Evolutionary conservation across 2,888 invertebrate genomes (phyloP).

Genomic region (Anthophora plumipes): DNA sequence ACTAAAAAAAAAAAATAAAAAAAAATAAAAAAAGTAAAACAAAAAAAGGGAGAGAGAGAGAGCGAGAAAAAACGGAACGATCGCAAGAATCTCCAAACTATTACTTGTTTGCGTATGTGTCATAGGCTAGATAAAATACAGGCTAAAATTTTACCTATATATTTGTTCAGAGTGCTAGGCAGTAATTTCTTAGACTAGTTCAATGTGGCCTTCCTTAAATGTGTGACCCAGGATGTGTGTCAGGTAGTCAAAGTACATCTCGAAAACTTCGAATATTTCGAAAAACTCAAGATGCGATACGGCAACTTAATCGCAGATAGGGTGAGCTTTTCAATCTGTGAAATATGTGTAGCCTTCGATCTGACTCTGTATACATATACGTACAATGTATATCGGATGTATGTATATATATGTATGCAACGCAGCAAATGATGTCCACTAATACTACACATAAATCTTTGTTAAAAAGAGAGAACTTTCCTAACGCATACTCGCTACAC

Average conservation of each 20-base stretch:
- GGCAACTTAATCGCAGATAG: slow-evolving; percentile 42
- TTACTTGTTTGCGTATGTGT: slow-evolving; percentile 68
- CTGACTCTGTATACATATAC: slow-evolving; percentile 38
- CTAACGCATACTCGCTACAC: slow-evolving; percentile 54
- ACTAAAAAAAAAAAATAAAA: slow-evolving; percentile 15
- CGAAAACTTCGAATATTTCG: slow-evolving; percentile 51
- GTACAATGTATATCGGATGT: background rate
- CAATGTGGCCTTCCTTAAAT: slow-evolving; percentile 84
- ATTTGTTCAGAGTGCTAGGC: slow-evolving; percentile 78
- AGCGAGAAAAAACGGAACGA: slow-evolving; percentile 44
- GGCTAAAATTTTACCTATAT: slow-evolving; percentile 67
- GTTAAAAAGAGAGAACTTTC: slow-evolving; percentile 40
- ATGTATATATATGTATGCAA: slow-evolving; percentile 32
- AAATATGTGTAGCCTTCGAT: slow-evolving; percentile 46
- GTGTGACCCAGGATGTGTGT: slow-evolving; percentile 70
- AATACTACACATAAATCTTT: slow-evolving; percentile 46
- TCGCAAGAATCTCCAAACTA: slow-evolving; percentile 60
- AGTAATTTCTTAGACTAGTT: slow-evolving; percentile 83
- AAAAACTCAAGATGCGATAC: slow-evolving; percentile 45
- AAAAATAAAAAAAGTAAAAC: slow-evolving; percentile 20
- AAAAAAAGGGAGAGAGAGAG: too few relatives aligned
- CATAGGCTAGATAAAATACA: slow-evolving; percentile 64
- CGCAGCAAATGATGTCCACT: slow-evolving; percentile 49
- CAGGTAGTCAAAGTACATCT: slow-evolving; percentile 55
- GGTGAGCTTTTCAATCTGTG: slow-evolving; percentile 44